Evolutionary conservation across 2,113 vertebrate genomes (phyloP).

Genomic region (Miniopterus natalensis): DNA sequence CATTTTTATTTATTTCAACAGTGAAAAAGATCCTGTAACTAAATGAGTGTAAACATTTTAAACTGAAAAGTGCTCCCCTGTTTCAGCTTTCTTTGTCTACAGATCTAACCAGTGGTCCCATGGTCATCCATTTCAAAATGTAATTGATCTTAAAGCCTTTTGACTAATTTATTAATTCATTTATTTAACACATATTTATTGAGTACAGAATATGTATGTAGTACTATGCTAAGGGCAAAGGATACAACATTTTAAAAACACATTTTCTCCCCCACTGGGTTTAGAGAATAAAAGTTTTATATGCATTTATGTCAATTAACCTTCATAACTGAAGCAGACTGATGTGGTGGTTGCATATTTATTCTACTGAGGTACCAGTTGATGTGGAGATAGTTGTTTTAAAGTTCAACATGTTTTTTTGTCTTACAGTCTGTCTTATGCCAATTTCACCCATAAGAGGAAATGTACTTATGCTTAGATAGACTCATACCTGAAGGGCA

Average conservation of each 20-base stretch:
- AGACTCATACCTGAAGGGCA: neutral
- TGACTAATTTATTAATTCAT: constrained; percentile 23
- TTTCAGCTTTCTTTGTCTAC: neutral
- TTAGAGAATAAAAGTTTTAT: constrained; percentile 6
- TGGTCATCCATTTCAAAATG: neutral
- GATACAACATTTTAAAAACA: neutral
- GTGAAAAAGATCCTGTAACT: neutral
- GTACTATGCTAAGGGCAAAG: neutral
- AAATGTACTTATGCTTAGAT: constrained; percentile 1
- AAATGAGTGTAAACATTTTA: neutral
- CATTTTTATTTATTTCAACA: constrained; percentile 23
- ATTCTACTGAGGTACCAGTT: constrained; percentile 57
- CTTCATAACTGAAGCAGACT: constrained; percentile 42
- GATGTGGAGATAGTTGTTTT: constrained; percentile 57
- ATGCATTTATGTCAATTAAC: neutral
- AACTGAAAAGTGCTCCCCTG: neutral
- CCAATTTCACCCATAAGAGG: constrained; percentile 41
- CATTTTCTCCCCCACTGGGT: neutral
- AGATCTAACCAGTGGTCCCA: neutral
- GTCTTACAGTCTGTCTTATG: neutral
- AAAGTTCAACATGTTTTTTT: constrained; percentile 72
- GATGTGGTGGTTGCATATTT: constrained; percentile 55
- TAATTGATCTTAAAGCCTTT: neutral
- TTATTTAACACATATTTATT: neutral
- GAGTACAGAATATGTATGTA: neutral